Evolutionary conservation across 1,140 invertebrate genomes (phyloP).

Genomic region (Drosophila ambigua): DNA sequence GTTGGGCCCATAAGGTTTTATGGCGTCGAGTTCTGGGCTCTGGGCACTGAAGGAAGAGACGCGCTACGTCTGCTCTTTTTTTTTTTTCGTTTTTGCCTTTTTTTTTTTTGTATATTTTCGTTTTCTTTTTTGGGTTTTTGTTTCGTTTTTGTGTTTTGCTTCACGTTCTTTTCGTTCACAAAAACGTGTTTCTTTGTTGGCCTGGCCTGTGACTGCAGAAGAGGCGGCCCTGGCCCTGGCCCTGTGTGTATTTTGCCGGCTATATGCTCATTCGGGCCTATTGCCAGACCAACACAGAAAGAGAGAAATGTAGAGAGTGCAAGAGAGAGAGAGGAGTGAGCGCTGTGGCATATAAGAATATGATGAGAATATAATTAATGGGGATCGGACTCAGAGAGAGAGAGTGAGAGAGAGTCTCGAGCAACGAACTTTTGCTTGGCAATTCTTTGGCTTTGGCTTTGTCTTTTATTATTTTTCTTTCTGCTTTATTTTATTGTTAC

Average conservation of each 20-base stretch:
- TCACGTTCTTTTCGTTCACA: constrained; percentile 42
- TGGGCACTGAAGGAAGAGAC: constrained; percentile 26
- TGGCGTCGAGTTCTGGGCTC: constrained; percentile 28
- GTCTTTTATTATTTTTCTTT: constrained; percentile 8
- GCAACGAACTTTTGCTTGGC: constrained; percentile 73
- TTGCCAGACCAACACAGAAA: constrained; percentile 5
- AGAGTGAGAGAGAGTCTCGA: constrained; percentile 39
- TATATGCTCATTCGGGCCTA: constrained; percentile 32
- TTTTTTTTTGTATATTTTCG: constrained; percentile 15
- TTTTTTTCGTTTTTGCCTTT: constrained; percentile 11
- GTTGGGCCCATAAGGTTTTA: constrained; percentile 74
- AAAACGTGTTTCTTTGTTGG: constrained; percentile 74
- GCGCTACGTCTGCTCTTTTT: constrained; percentile 35
- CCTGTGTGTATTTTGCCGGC: constrained; percentile 60
- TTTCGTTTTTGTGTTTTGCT: constrained; percentile 33
- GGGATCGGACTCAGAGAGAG: constrained; percentile 9
- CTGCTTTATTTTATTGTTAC: constrained; percentile 31
- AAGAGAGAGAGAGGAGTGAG: constrained; percentile 17
- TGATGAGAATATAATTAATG: constrained; percentile 5
- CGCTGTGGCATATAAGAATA: constrained; percentile 41
- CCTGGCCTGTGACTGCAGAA: neutral
- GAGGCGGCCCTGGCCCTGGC: constrained; percentile 11
- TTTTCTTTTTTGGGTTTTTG: constrained; percentile 37
- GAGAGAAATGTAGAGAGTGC: constrained; percentile 13
- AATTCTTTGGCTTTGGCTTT: constrained; percentile 35